phyloP scores from a whole-genome alignment of 2,113 vertebrate species.

The Takifugu bimaculatus region DNA sequence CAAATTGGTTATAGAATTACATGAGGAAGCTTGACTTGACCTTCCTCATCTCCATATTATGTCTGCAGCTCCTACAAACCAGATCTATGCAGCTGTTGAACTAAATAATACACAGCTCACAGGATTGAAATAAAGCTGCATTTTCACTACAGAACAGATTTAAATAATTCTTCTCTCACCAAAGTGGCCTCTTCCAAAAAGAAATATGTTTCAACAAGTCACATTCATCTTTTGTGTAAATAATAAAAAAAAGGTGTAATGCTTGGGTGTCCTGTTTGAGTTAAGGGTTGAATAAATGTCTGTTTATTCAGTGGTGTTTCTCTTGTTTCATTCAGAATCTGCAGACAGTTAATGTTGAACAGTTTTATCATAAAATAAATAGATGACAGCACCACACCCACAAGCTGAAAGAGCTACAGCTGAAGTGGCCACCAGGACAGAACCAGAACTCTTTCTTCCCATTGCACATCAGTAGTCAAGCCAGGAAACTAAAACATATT shows the following conservation, averaged over 20 bases:
- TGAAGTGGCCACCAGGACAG: no score
- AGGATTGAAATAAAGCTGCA: constrained; percentile 60
- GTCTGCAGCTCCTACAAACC: constrained; percentile 7
- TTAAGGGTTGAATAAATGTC: constrained; percentile 26
- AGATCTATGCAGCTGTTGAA: constrained; percentile 65
- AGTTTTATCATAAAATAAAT: constrained; percentile 70
- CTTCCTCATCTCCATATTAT: background rate
- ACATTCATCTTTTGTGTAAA: constrained; percentile 48
- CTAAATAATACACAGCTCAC: constrained; percentile 30
- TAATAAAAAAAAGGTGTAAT: background rate
- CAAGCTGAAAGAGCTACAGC: background rate
- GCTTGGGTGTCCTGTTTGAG: constrained; percentile 20
- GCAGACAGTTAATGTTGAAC: constrained; percentile 44
- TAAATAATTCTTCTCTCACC: constrained; percentile 74
- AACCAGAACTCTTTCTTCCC: background rate
- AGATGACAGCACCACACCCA: constrained; percentile 4
- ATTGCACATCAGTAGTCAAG: constrained; percentile 2
- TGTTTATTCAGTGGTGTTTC: constrained; percentile 1
- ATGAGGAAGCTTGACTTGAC: background rate
- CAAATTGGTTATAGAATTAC: background rate
- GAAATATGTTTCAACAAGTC: constrained; percentile 42
- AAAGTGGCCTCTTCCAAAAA: constrained; percentile 82
- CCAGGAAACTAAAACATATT: background rate
- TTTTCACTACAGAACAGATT: constrained; percentile 60
- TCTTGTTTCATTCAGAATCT: background rate